Base-by-base conservation (phyloP, 2,888 invertebrate species). In the Antheraea assamensis region DNA sequence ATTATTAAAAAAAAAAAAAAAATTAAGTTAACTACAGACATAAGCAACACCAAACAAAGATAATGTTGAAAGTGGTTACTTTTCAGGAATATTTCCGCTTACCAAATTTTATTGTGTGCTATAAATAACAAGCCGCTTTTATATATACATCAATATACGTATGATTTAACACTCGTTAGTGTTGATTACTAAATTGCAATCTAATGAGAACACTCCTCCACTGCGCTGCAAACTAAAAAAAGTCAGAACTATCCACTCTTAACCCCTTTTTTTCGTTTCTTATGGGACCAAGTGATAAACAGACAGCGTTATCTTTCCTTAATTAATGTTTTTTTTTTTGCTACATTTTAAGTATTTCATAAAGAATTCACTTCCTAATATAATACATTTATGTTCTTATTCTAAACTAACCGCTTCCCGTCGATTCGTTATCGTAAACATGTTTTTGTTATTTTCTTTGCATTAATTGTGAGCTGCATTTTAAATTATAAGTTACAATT, bases 141-240 rank as follows among this genome's bases (percentile, higher is more conserved):
- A 61, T 15, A 61, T 61, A 24, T 52, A 52, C 5, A 61, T 30
- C 27, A 5, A 64, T 30, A 15, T 21, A 31, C n/a, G 35, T 19
- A 24, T 35, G n/a, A 15, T 4, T 35, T 77, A 52, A 75, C 72
- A 74, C 68, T 27, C 75, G 55, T 74, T 76, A 78, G 76, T 76
- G 78, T 79, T 81, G 82, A 83, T 84, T 81, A 82, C 81, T 74
- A 80, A 83, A 83, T 83, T 80, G 82, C 77, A 76, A 76, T 76
- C 76, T 83, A 83, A 82, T 78, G 78, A 79, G 79, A 72, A 72
- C 76, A 77, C 78, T 78, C 77, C 80, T 72, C 77, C 73, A 74
- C 77, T 73, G 75, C 78, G 74, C 76, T 77, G 76, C 75, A 81
- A 81, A 81, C 81, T 80, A 78, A 80, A 82, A 81, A 83, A 79